Evolutionary conservation across 2,797 vertebrate species (phyloP), one percentile per base, ranked within the genome.

Genomic region (Xenops minutus): DNA sequence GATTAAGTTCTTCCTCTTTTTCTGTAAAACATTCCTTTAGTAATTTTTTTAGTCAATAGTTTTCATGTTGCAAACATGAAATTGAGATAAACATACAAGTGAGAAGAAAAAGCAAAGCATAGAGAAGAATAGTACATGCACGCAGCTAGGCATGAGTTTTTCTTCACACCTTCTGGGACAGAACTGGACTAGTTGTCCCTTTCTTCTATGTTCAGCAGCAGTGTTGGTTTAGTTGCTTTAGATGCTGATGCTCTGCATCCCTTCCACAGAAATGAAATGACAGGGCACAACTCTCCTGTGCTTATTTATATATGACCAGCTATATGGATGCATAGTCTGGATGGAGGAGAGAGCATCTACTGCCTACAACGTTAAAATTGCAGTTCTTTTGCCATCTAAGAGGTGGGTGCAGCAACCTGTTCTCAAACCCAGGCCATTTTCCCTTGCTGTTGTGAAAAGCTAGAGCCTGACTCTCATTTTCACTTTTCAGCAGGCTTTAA

Each of bases 221-320:
- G 6, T 29, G 34, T 24, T 76, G 34, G 32, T 75, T 76, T 32
- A 41, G 29, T 2, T 36, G 4, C 16, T 68, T 36, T 51, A 41
- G 41, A 41, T 41, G 41, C 41, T 41, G 41, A 41, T 41, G 4
- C 64, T 79, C 54, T 80, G 12, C 5, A 3, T 58, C 24, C 26
- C 43, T 26, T 84, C 51, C 16, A 2, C 0, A 1, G 64, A 22
- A 32, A 16, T 58, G 36, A 68, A 61, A 51, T 61, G 15, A 13
- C 34, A 68, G 69, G n/a, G 48, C 26, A 48, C 37, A 58, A 2
- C 29, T 63, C 78, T 7, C 30, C 51, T 16, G 13, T 56, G 29
- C 29, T 77, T 71, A 1, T 9, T 51, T 64, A 3, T 3, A 8
- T 21, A 9, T 0, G 2, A 2, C 20, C 32, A 49, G 48, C 48